These are phyloP conservation scores for Chamaetylas fuelleborni DNA, from an alignment of 2,113 vertebrate species.

Conservation along the genomic window DNA sequence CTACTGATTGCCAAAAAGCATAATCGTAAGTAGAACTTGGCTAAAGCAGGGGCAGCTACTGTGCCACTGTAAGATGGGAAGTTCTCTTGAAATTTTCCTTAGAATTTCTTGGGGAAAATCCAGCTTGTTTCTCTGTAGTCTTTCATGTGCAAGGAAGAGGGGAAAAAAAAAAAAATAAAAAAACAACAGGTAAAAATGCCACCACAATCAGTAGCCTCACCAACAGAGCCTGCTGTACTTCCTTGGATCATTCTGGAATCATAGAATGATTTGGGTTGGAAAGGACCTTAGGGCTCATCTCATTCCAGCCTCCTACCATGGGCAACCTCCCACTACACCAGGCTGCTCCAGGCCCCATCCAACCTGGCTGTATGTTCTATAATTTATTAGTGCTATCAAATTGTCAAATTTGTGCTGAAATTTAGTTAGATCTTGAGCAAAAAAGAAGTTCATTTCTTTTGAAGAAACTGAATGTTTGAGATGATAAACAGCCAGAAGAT, in stretches of 20 bases:
- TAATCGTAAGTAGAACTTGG: background rate
- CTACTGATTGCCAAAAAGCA: background rate
- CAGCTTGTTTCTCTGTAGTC: background rate
- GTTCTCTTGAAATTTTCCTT: background rate
- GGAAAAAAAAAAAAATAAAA: fast-evolving
- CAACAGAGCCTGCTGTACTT: background rate
- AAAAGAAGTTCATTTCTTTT: background rate
- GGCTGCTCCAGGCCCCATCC: background rate
- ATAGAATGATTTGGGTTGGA: background rate
- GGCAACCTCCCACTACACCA: background rate
- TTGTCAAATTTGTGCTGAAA: slow-evolving; percentile 59
- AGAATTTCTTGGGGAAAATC: background rate
- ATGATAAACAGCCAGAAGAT: background rate
- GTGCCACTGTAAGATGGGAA: background rate
- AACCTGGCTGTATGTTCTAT: background rate
- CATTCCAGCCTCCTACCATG: background rate
- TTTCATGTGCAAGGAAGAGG: background rate
- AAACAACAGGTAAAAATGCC: background rate
- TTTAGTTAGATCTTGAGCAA: background rate
- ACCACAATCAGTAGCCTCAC: background rate
- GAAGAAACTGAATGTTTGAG: slow-evolving; percentile 39
- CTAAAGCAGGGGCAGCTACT: background rate
- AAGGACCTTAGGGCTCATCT: background rate
- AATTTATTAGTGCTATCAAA: slow-evolving; percentile 62
- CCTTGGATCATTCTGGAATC: background rate